Base-by-base conservation (phyloP, 2,797 vertebrate genomes). In the Dromococcyx pavoninus region DNA sequence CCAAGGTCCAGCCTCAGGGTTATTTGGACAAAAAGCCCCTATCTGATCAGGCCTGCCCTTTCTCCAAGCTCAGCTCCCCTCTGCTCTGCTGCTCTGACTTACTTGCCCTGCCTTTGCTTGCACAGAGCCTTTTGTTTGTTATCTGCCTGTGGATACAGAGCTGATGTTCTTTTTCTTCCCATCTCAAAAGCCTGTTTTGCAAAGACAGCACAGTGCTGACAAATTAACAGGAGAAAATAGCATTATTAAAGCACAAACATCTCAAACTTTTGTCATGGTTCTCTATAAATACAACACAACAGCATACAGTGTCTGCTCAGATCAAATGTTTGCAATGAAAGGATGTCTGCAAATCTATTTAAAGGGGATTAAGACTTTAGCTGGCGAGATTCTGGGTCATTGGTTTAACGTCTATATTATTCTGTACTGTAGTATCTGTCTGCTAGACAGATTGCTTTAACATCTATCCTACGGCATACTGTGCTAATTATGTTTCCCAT, bases 301-400 rank as follows among this genome's bases (percentile, higher is more conserved):
- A 89, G 56, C 74, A 60, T 62, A 60, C 39, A 66, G 48, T 78
- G 92, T 95, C 94, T 93, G 78, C 88, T 94, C 30, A 3, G 85
- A 95, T 91, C 71, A 89, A 95, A 95, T 66, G 65, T 94, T 96
- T 85, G 89, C 12, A 3, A 43, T 72, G 89, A 94, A 96, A 93
- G 91, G 84, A 96, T 86, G 93, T 73, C 89, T 89, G 77, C 5
- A 24, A 82, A 93, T 93, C 92, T 97, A 57, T 97, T 94, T 96
- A 96, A 96, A 88, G 78, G 86, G 90, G 91, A 96, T 96, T 95
- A 96, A 91, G 94, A 95, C 93, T 94, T 91, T 93, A 89, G 87
- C 89, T 96, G 88, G 91, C 82, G 90, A 80, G 86, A 90, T 91
- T 95, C 94, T 96, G 93, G 88, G 93, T 92, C 93, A 96, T 89